These are phyloP conservation scores for Ptilodon capucinus DNA, from an alignment of 2,888 invertebrate species.

Conservation along the genomic window DNA sequence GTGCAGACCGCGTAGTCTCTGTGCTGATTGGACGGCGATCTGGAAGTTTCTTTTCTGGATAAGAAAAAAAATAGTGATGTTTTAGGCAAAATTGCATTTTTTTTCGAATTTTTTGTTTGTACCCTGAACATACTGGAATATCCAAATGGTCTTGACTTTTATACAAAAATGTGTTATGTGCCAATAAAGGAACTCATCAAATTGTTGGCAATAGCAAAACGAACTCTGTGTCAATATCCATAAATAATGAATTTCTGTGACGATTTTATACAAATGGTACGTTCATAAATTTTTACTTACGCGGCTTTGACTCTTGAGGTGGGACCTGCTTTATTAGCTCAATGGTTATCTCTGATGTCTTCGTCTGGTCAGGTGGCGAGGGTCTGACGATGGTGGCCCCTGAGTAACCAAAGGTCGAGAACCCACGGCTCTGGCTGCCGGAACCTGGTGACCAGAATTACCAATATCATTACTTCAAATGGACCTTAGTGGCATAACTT, in stretches of 20 bases:
- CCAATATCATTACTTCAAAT: too few relatives aligned
- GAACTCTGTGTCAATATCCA: too few relatives aligned
- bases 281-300: conserved; percentile 38
- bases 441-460: conserved; percentile 41
- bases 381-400: conserved; percentile 68
- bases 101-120: too few relatives aligned
- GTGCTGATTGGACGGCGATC: conserved; percentile 88
- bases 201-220: too few relatives aligned
- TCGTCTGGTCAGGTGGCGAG: conserved; percentile 62
- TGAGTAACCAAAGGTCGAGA: conserved; percentile 76
- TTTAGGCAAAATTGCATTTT: too few relatives aligned
- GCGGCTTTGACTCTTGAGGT: conserved; percentile 53
- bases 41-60: conserved; percentile 68
- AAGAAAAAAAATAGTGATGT: background rate
- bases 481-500: too few relatives aligned
- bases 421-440: conserved; percentile 67
- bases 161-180: too few relatives aligned
- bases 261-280: too few relatives aligned
- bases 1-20: conserved; percentile 93
- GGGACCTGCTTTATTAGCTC: conserved; percentile 65
- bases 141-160: too few relatives aligned
- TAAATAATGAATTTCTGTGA: too few relatives aligned
- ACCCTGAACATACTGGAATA: too few relatives aligned
- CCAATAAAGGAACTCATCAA: too few relatives aligned
- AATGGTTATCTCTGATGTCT: conserved; percentile 69